Base-by-base conservation (phyloP, 2,797 vertebrate genomes). In the Myotis planiceps region DNA sequence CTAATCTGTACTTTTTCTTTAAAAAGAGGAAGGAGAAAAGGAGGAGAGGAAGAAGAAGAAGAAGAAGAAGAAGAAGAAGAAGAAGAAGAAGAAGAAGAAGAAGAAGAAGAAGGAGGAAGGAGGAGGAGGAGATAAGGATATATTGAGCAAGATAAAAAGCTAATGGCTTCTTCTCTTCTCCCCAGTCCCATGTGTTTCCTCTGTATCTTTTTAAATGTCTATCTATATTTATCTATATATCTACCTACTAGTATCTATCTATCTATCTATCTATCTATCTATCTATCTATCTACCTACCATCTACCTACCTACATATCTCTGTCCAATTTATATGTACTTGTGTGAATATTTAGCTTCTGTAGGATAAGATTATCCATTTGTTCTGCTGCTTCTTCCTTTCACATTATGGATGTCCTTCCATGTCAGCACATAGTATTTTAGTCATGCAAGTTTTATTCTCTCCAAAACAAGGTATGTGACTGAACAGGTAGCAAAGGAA, bases 321-420 rank as follows among this genome's bases (percentile, higher is more conserved):
- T 63, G n/a, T 58, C 69, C 10, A 29, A 42, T 16, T 42, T 42
- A 34, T 37, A 18, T 5, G 14, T 14, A 7, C 10, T 3, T 4
- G 0, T n/a, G 18, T 27, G 9, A 19, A 9, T 13, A 29, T n/a
- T 80, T 69, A 32, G 37, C 32, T 32, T 79, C 37, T 0, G 2
- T 19, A 29, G 45, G n/a, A 18, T 29, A 4, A 68, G 16, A 10
- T 42, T 7, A 14, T 29, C 4, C 37, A 3, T n/a, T 53, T n/a
- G 10, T 42, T 76, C 39, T 13, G 72, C 6, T 19, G 4, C 47
- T 27, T 39, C 19, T 49, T 53, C 6, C 27, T 81, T 78, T 60
- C 25, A 42, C 0, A 0, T 5, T 10, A 32, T 3, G n/a, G 3
- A 3, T 16, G 3, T 3, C 51, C 25, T 12, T 37, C 27, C 19